Base-by-base conservation (phyloP, 1,140 invertebrate species). In the Cydia fagiglandana region DNA sequence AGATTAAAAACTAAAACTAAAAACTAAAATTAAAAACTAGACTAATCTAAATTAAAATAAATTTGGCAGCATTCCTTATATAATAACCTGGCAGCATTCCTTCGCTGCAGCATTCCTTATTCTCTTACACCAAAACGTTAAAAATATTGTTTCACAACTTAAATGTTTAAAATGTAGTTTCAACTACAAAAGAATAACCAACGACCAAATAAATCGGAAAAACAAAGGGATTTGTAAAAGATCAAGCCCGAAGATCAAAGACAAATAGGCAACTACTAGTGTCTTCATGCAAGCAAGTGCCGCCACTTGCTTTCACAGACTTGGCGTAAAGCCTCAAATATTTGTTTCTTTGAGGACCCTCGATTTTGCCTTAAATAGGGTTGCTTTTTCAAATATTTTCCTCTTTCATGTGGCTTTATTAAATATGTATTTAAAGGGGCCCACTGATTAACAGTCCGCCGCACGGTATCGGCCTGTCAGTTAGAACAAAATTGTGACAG, bases 331-430 rank as follows among this genome's bases (percentile, higher is more conserved):
- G 76, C 82, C 80, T 77, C 81, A 87, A 85, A 87, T 85, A 86
- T 87, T 87, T 84, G 82, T 80, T 84, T 81, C 80, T 80, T 81
- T 81, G 80, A 85, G 80, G 79, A 81, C 79, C 79, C 78, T 81
- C 77, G 73, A 70, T 80, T 77, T 82, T 81, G 76, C 74, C 79
- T 80, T 78, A 77, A 84, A 82, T 83, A 77, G 76, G 78, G 80
- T 80, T 76, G 77, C 70, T 38, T 81, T 80, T 79, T 68, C 66
- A 79, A 73, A 83, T 80, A 80, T 81, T 84, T 77, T 61, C 20
- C 68, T 74, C 61, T 79, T 34, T 47, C 66, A 77, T 38, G 66
- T 70, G 66, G 66, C 17, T 70, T 70, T n/a, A n/a, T n/a, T n/a
- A n/a, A n/a, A n/a, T n/a, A n/a, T n/a, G n/a, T n/a, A n/a, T n/a